Evolutionary conservation across 1,140 invertebrate genomes (phyloP).

Genomic region (Bombus polaris): DNA sequence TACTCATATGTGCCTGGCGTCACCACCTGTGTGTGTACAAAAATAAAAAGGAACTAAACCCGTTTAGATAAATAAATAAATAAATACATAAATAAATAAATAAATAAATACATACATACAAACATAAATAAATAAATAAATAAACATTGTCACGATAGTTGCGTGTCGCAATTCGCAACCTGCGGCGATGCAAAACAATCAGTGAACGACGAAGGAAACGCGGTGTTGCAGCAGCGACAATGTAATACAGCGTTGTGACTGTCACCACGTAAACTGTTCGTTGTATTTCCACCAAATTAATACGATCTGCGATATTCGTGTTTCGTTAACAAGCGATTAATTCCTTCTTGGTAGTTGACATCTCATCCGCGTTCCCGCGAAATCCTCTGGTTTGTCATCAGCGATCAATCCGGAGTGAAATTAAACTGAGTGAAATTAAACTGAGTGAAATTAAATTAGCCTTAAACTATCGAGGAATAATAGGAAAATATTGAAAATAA

Average conservation of each 20-base stretch:
- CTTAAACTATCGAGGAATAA: no score
- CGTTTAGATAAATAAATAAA: no score
- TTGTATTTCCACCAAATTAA: constrained; percentile 10
- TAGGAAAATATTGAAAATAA: no score
- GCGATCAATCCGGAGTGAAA: no score
- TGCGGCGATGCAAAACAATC: not conserved
- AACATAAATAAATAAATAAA: no score
- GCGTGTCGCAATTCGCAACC: not conserved
- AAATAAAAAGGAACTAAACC: no score
- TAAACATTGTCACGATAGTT: not conserved
- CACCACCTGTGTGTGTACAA: no score
- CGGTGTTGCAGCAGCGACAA: not conserved
- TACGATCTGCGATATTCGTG: not conserved
- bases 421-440: no score
- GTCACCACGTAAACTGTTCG: not conserved
- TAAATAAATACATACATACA: no score
- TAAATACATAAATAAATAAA: no score
- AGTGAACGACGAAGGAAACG: not conserved
- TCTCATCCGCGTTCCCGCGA: not conserved
- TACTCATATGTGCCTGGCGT: no score
- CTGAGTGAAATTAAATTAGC: no score
- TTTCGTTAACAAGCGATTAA: constrained; percentile 27
- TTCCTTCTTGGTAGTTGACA: constrained; percentile 8
- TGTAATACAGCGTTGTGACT: not conserved
- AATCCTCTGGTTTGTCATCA: not conserved